Percentiles rank a stretch among this genome's conserved stretches.
These are phyloP conservation scores for Megalops cyprinoides DNA, from an alignment of 2,797 vertebrate species.

Conservation along the genomic window DNA sequence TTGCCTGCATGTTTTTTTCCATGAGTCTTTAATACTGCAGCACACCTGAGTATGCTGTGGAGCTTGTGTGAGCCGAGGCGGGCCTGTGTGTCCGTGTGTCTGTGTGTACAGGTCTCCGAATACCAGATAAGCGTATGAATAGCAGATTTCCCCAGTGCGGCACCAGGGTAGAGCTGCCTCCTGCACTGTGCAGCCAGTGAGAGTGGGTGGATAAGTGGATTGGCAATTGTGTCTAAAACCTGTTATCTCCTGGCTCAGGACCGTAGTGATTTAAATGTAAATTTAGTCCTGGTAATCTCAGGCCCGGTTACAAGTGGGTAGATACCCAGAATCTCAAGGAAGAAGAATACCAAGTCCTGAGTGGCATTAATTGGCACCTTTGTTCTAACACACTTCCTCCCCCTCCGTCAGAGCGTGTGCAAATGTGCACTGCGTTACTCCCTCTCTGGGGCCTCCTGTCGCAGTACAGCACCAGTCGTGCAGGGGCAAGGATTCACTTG, in stretches of 20 bases:
- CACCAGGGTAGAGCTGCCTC: slow-evolving; percentile 39
- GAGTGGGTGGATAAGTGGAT: slow-evolving; percentile 65
- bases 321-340: slow-evolving; percentile 41
- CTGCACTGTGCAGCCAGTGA: slow-evolving; percentile 45
- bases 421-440: slow-evolving; percentile 63
- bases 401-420: slow-evolving; percentile 69
- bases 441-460: slow-evolving; percentile 57
- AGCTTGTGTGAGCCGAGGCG: too few relatives aligned
- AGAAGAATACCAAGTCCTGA: slow-evolving; percentile 57
- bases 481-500: slow-evolving; percentile 22
- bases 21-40: too few relatives aligned
- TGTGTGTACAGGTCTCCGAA: background rate
- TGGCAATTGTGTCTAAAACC: slow-evolving; percentile 61
- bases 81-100: background rate
- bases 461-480: background rate
- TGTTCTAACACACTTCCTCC: slow-evolving; percentile 58
- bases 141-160: slow-evolving; percentile 49
- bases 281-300: slow-evolving; percentile 53
- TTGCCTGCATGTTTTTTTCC: too few relatives aligned
- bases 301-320: slow-evolving; percentile 46
- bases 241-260: slow-evolving; percentile 60
- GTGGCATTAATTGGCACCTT: slow-evolving; percentile 72
- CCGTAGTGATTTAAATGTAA: slow-evolving; percentile 60
- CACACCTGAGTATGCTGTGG: too few relatives aligned
- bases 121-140: slow-evolving; percentile 37